Evolutionary conservation across 2,888 invertebrate genomes (phyloP), one percentile per base, ranked within the genome.

Genomic region (Petrophora chlorosata): DNA sequence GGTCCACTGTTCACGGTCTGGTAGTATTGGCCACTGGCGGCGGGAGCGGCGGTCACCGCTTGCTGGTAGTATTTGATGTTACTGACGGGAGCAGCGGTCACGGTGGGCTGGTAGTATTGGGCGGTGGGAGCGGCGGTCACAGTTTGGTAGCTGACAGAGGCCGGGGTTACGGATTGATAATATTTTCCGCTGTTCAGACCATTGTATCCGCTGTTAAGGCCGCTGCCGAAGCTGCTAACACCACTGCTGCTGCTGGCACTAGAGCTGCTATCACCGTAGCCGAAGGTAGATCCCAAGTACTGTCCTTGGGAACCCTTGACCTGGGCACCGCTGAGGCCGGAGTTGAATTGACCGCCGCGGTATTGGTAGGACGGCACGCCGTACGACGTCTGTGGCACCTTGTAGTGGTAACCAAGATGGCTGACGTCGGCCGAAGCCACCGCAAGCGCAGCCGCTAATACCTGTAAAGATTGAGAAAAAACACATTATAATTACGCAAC

Each of bases 351-450:
- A 16, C 56, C 59, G 25, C 64, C 49, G 49, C 70, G 63, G 12
- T 52, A 30, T 61, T 77, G 78, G 55, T 81, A 77, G 0, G 80
- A 73, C 0, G 90, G 88, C 7, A 76, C 60, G 29, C 85, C 88
- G 50, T 86, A 91, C 2, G 86, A 82, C 1, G 85, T 84, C 0
- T 82, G 67, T 3, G 90, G 90, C 10, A 75, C 76, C 49, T 84
- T 79, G 70, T 90, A 90, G 4, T 84, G 71, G 63, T 90, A 85
- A 23, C 85, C 86, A 14, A 79, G 69, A 39, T 58, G 61, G 4
- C 79, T 67, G 8, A 84, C 71, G 49, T 87, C 87, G 3, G 85
- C 89, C 3, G 70, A 59, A 12, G 61, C 84, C n/a, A 76, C 67
- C 40, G 82, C 81, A 8, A 83, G 53, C 12, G 67, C 54, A 23